Percentiles rank a stretch among this genome's conserved stretches.
phyloP scores from a whole-genome alignment of 2,888 invertebrate species.

The Conchocele bisecta region DNA sequence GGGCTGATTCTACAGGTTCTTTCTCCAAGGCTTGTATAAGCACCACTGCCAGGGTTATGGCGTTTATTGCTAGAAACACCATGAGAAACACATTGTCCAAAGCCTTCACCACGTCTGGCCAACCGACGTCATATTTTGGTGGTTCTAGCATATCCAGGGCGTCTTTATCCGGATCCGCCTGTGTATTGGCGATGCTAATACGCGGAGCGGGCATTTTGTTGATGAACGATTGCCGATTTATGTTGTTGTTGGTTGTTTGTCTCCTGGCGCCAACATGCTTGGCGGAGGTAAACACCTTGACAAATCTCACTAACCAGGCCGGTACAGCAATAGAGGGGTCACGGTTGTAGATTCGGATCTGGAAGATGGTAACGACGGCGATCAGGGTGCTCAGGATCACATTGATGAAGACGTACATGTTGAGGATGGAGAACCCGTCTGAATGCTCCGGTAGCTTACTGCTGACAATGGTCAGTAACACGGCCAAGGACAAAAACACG shows the following conservation, averaged over 20 bases:
- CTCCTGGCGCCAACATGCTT: no score
- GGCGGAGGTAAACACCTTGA: not conserved
- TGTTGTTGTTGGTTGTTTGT: not conserved
- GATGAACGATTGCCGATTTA: not conserved
- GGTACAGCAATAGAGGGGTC: slow-evolving; percentile 20
- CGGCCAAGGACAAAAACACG: slow-evolving; percentile 52
- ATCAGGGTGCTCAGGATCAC: slow-evolving; percentile 44
- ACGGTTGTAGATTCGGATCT: slow-evolving; percentile 39
- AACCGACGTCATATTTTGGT: not conserved
- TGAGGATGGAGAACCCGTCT: slow-evolving; percentile 34
- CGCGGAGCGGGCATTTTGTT: no score
- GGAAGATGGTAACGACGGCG: slow-evolving; percentile 40
- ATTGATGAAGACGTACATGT: slow-evolving; percentile 45
- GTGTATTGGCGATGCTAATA: no score
- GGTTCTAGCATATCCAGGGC: not conserved
- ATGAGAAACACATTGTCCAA: not conserved
- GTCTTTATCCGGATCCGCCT: no score
- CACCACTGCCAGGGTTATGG: no score
- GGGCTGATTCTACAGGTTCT: no score
- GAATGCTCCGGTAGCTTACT: slow-evolving; percentile 54
- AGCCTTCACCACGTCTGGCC: not conserved
- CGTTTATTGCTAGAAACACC: no score
- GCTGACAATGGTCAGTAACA: slow-evolving; percentile 55
- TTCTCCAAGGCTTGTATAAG: no score
- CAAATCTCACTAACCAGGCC: not conserved